Evolutionary conservation across 2,888 invertebrate genomes (phyloP).

Genomic region (Penaeus monodon): DNA sequence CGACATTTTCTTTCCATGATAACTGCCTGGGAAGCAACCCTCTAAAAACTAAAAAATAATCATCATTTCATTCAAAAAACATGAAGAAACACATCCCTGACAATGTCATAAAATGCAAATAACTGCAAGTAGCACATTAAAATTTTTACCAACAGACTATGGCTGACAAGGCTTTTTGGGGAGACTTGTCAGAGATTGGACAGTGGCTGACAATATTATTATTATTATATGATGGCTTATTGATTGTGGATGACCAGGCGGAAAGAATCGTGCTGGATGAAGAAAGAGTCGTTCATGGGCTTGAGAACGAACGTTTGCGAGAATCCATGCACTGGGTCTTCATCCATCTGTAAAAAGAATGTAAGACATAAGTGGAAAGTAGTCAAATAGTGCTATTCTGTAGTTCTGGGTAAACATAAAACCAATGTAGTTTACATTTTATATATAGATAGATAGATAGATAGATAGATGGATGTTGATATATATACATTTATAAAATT

Average conservation of each 20-base stretch:
- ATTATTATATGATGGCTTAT: constrained; percentile 37
- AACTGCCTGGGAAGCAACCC: too few species aligned
- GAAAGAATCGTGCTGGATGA: constrained; percentile 95
- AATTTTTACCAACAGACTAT: neutral
- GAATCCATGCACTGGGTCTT: constrained; percentile 94
- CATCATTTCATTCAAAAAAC: too few species aligned
- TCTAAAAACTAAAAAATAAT: too few species aligned
- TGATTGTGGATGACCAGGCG: constrained; percentile 91
- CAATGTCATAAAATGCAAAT: too few species aligned
- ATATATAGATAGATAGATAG: too few species aligned
- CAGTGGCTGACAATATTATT: neutral
- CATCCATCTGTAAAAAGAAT: constrained; percentile 82
- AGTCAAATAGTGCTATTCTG: neutral
- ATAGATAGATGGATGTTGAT: too few species aligned
- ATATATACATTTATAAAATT: too few species aligned
- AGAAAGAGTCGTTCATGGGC: constrained; percentile 83
- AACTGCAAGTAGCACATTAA: too few species aligned
- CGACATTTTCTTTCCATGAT: too few species aligned
- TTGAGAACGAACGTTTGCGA: constrained; percentile 93
- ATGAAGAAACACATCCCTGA: too few species aligned
- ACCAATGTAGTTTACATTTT: too few species aligned
- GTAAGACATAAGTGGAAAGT: neutral
- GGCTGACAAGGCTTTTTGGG: constrained; percentile 7
- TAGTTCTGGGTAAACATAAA: too few species aligned
- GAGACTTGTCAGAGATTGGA: neutral